phyloP scores from a whole-genome alignment of 2,113 vertebrate genomes.

The Platichthys flesus region DNA sequence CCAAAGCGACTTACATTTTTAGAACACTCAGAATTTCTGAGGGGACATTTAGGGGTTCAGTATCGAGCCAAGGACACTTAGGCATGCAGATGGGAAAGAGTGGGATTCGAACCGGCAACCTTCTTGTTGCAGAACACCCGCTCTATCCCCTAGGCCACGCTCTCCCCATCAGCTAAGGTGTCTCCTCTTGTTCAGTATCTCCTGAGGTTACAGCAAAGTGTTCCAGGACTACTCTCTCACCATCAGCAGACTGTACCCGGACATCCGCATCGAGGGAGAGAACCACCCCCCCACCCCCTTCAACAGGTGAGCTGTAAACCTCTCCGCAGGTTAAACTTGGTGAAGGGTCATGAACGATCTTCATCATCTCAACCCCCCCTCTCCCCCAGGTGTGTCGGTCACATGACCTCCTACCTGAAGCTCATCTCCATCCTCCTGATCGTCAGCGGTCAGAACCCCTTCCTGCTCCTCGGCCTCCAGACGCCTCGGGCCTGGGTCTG shows the following conservation, averaged over 20 bases:
- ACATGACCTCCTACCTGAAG: conserved; percentile 82
- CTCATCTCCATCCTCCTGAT: conserved; percentile 79
- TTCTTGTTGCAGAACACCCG: no score
- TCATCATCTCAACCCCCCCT: background rate
- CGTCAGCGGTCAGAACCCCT: conserved; percentile 81
- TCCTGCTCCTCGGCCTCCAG: conserved; percentile 71
- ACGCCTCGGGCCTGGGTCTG: conserved; percentile 80
- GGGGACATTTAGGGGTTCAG: no score
- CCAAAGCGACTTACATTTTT: no score
- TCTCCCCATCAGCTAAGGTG: background rate
- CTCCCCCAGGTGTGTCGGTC: conserved; percentile 66
- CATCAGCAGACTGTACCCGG: conserved; percentile 83
- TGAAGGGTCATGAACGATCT: background rate
- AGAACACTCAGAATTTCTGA: no score
- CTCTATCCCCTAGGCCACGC: no score
- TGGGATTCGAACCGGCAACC: no score
- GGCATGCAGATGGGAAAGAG: no score
- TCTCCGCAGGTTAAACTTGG: background rate
- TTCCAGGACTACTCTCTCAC: conserved; percentile 84
- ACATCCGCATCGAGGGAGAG: conserved; percentile 82
- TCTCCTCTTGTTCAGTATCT: conserved; percentile 70
- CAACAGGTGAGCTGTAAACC: conserved; percentile 71
- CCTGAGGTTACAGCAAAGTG: conserved; percentile 86
- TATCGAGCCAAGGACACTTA: no score
- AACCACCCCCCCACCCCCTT: conserved; percentile 81